These are phyloP conservation scores for Scotopteryx bipunctaria DNA, from an alignment of 2,888 invertebrate genomes.

Conservation along the genomic window DNA sequence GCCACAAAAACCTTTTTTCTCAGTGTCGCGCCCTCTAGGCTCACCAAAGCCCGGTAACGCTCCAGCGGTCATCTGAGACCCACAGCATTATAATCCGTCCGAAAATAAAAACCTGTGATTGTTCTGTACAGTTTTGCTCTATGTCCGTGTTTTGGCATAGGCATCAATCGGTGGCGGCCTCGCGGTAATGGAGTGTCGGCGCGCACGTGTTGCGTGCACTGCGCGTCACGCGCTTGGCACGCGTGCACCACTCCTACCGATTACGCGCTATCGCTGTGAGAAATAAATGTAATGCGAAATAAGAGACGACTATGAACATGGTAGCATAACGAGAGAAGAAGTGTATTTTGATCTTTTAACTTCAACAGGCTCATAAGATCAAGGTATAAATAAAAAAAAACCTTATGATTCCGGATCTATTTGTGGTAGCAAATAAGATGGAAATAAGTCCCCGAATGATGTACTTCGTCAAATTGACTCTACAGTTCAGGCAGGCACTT, in stretches of 20 bases:
- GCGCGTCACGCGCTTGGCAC: slow-evolving; percentile 39
- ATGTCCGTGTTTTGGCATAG: slow-evolving; percentile 52
- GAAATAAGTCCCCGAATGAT: background rate
- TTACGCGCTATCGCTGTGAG: slow-evolving; percentile 70
- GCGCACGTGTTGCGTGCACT: slow-evolving; percentile 50
- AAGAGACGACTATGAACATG: background rate
- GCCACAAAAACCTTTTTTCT: too few relatives aligned
- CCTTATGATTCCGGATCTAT: too few relatives aligned
- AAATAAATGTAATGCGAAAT: slow-evolving; percentile 45
- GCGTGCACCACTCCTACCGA: slow-evolving; percentile 75
- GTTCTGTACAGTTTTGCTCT: slow-evolving; percentile 40
- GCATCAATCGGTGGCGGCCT: slow-evolving; percentile 52
- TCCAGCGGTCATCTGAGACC: too few relatives aligned
- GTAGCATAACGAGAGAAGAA: background rate
- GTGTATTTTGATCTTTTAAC: too few relatives aligned
- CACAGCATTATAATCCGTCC: too few relatives aligned
- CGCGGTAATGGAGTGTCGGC: slow-evolving; percentile 75
- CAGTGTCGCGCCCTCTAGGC: too few relatives aligned
- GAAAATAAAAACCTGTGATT: background rate
- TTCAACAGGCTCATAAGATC: too few relatives aligned
- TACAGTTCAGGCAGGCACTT: slow-evolving; percentile 4
- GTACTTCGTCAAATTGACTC: slow-evolving; percentile 14
- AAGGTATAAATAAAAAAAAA: background rate
- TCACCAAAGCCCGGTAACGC: too few relatives aligned
- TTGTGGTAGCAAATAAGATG: background rate